Evolutionary conservation across 2,888 invertebrate species (phyloP), one percentile per base, ranked within the genome.

Genomic region (Zelleria hepariella): DNA sequence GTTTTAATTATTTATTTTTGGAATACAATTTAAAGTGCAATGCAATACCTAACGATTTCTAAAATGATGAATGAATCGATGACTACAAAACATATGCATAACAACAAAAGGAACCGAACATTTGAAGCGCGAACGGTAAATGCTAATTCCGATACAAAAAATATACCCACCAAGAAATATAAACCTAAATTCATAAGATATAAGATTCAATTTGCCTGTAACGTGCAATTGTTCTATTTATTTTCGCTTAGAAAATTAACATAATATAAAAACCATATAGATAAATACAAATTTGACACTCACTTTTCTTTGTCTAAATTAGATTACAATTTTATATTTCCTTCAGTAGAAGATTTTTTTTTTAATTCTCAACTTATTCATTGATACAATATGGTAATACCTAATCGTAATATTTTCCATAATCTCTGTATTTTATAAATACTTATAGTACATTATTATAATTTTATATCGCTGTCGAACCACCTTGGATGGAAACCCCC

Each of bases 11-110:
- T 47, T 59, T 66, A 67, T 66, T 69, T 73, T 73, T 76, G 70
- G 72, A 77, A 79, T 79, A 81, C 70, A 73, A 68, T 70, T 75
- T 77, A 73, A 71, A 76, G 10, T 68, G 68, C 68, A 66, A 68
- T 65, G 64, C 63, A 65, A 72, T 71, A 65, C 63, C 67, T 61
- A 51, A 51, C 23, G 23, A n/a, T n/a, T 15, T 42, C 32, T 42
- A 10, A 42, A 42, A 42, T 42, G 32, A 42, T 42, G 15, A 42
- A 42, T 42, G 32, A 42, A 42, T 42, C 32, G 15, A 10, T 42
- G 32, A 42, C 32, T 42, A 42, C 2, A 42, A 10, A 42, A 42
- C 3, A 42, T 15, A 42, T 4, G 4, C 15, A 15, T 4, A 15
- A 42, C 10, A 42, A 32, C 7, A 10, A 32, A 42, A 42, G 32